Evolutionary conservation across 2,113 vertebrate genomes (phyloP).

Genomic region (Procapra przewalskii): DNA sequence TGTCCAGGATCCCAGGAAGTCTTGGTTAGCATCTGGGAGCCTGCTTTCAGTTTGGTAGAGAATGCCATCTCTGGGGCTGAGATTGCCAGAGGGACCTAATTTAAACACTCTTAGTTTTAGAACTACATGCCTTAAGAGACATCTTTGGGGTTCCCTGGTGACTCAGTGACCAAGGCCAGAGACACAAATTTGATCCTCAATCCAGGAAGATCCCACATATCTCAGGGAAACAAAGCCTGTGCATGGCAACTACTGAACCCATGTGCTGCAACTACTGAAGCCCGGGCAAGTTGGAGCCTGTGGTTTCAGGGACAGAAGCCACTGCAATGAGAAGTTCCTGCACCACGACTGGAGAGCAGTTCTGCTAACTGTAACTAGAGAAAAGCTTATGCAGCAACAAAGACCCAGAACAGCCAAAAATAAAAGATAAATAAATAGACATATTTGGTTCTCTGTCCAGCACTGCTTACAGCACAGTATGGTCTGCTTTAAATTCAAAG

Average conservation of each 20-base stretch:
- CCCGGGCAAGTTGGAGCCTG: not conserved
- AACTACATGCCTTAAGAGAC: no score
- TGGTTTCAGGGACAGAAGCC: not conserved
- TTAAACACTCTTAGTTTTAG: not conserved
- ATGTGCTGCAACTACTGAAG: not conserved
- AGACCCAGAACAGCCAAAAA: not conserved
- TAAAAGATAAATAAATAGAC: not conserved
- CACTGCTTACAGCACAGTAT: not conserved
- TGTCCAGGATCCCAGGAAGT: not conserved
- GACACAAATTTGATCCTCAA: not conserved
- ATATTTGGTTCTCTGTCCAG: not conserved
- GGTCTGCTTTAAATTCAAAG: not conserved
- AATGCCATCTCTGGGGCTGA: not conserved
- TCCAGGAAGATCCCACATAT: not conserved
- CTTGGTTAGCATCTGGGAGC: not conserved
- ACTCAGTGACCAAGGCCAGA: not conserved
- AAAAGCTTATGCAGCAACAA: not conserved
- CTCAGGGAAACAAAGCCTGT: not conserved
- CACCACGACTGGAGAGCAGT: not conserved
- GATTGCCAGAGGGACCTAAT: not conserved
- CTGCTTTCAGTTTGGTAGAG: not conserved
- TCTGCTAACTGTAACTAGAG: not conserved
- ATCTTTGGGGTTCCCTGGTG: not conserved
- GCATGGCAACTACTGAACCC: not conserved
- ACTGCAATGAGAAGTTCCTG: not conserved